A percentile compares a stretch with the other conserved stretches of the same genome.
Conservation (phyloP, 2,113 vertebrate species). For the Prolemur simus region DNA sequence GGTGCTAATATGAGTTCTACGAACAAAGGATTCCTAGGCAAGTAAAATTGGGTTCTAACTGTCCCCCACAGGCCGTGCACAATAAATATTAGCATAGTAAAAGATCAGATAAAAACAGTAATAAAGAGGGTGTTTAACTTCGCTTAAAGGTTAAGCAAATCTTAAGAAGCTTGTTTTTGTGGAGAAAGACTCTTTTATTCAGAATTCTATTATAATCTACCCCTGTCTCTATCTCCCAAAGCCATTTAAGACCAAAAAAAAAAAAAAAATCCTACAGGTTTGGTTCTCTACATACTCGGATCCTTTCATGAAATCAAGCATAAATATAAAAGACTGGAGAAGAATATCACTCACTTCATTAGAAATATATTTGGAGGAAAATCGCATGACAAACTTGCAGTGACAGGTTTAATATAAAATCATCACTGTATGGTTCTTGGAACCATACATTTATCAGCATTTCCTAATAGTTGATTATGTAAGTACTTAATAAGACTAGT, state of each 20-base stretch:
- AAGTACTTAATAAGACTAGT: neutral
- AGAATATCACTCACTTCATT: neutral
- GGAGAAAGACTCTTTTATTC: neutral
- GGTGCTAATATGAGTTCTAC: neutral
- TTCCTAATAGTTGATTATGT: neutral
- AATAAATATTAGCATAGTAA: neutral
- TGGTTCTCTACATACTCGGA: neutral
- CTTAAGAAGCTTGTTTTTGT: neutral
- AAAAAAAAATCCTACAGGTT: neutral
- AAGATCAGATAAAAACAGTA: neutral
- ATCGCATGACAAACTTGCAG: neutral
- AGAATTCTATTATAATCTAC: neutral
- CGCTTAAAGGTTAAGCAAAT: neutral
- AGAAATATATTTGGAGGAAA: neutral
- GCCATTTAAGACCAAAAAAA: neutral
- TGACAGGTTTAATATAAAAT: slow-evolving; percentile 21
- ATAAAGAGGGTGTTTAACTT: neutral
- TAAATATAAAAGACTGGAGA: neutral
- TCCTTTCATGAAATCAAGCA: slow-evolving; percentile 9
- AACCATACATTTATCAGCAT: neutral
- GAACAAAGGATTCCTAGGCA: neutral
- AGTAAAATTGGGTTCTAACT: neutral
- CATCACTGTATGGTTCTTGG: neutral
- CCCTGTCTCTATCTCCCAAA: neutral
- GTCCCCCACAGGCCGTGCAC: neutral